A percentile compares a stretch with the other conserved stretches of the same genome.
These are phyloP conservation scores for Notamacropus eugenii DNA, from an alignment of 2,797 vertebrate species.

Conservation along the genomic window DNA sequence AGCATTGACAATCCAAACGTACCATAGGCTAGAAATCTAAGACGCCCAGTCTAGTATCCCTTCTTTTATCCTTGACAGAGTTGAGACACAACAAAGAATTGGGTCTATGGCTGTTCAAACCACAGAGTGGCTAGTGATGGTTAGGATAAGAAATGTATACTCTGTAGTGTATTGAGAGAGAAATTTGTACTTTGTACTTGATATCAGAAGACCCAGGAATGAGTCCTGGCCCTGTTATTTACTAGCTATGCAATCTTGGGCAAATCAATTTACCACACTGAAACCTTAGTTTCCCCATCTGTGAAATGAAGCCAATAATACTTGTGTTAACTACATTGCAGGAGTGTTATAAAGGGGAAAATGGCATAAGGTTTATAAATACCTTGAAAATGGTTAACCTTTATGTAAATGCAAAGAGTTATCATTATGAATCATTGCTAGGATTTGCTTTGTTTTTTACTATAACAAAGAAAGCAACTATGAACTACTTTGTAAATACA, in stretches of 20 bases:
- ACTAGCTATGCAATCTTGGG: background rate
- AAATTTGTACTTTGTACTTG: background rate
- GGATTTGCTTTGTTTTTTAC: background rate
- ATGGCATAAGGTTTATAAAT: background rate
- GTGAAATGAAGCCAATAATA: background rate
- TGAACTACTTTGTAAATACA: background rate
- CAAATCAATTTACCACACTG: background rate
- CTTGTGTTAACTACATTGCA: background rate
- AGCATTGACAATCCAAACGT: background rate
- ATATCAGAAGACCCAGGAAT: background rate
- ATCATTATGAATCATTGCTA: background rate
- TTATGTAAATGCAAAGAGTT: background rate
- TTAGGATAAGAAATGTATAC: background rate
- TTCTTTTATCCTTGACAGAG: background rate
- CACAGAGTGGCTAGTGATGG: background rate
- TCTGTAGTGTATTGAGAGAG: background rate
- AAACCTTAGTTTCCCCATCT: background rate
- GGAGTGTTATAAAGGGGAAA: background rate
- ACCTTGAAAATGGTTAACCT: background rate
- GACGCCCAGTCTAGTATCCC: background rate
- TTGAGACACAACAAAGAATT: background rate
- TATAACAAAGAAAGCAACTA: background rate
- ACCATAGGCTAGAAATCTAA: background rate
- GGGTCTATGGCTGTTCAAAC: background rate
- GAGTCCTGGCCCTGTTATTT: background rate